Evolutionary conservation across 2,113 vertebrate genomes (phyloP).

Genomic region (Sphaerodactylus townsendi): DNA sequence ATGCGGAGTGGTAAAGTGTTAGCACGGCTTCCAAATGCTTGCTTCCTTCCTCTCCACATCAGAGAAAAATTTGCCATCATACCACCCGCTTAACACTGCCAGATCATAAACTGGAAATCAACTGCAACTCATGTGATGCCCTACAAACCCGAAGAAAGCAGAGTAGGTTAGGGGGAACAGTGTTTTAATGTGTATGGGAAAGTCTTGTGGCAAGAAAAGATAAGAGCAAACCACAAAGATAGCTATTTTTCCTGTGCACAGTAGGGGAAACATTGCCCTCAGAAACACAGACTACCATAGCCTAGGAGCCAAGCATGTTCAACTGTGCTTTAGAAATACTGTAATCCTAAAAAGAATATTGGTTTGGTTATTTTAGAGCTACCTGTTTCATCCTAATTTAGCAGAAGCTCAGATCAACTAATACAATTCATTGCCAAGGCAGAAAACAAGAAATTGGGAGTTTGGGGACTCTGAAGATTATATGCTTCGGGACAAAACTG

Average conservation of each 20-base stretch:
- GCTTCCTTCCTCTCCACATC: not conserved
- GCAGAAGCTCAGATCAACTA: not conserved
- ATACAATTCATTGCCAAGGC: not conserved
- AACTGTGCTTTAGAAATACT: not conserved
- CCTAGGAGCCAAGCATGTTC: not conserved
- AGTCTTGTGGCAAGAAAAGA: not conserved
- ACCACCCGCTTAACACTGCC: too few species aligned
- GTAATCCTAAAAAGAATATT: not conserved
- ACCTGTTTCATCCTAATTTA: not conserved
- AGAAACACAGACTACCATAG: not conserved
- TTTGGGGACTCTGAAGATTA: constrained; percentile 9
- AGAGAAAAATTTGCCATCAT: not conserved
- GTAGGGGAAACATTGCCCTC: not conserved
- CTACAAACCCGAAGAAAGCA: too few species aligned
- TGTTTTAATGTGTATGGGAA: too few species aligned
- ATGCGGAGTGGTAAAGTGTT: not conserved
- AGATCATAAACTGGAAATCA: too few species aligned
- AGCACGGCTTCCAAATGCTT: not conserved
- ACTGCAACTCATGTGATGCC: too few species aligned
- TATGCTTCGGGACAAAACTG: constrained; percentile 13
- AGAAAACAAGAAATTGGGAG: not conserved
- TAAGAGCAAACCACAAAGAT: not conserved
- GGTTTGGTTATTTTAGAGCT: not conserved
- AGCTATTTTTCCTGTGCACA: not conserved
- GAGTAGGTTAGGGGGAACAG: too few species aligned